A percentile compares a stretch with the other conserved stretches of the same genome.
Evolutionary conservation across 1,140 invertebrate genomes (phyloP).

Genomic region (Meloidogyne hapla): DNA sequence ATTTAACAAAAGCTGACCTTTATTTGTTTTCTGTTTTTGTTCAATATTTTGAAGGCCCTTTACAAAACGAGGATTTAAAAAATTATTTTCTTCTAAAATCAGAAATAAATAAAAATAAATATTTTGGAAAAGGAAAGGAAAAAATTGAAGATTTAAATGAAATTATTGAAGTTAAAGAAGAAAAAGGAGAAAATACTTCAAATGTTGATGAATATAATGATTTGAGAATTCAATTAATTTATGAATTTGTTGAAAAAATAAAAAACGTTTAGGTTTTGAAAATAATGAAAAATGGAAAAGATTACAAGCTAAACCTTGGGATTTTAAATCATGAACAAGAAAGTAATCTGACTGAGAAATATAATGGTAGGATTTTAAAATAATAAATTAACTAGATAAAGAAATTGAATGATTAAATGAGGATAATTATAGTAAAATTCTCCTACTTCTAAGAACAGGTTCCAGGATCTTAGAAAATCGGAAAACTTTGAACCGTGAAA

Average conservation of each 20-base stretch:
- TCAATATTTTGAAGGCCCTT: background rate
- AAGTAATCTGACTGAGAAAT: background rate
- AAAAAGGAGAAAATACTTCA: background rate
- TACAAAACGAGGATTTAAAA: background rate
- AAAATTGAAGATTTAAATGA: background rate
- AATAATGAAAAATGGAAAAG: background rate
- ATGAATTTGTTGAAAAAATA: background rate
- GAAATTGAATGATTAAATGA: too few species aligned
- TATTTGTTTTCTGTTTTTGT: background rate
- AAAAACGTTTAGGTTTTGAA: background rate
- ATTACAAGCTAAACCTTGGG: background rate
- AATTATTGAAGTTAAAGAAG: background rate
- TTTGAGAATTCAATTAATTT: too few species aligned
- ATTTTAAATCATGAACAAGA: background rate
- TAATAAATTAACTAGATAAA: too few species aligned
- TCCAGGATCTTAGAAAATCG: too few species aligned
- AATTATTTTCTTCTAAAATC: background rate
- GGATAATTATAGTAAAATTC: too few species aligned
- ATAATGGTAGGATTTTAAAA: background rate
- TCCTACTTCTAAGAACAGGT: too few species aligned
- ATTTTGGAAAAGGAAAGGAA: background rate
- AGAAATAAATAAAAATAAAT: background rate
- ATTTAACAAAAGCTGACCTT: too few species aligned
- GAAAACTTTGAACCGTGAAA: too few species aligned
- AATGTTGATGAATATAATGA: too few species aligned